A percentile compares a stretch with the other conserved stretches of the same genome.
Conservation (phyloP, 2,888 invertebrate genomes). For the Yponomeuta evonymella region DNA sequence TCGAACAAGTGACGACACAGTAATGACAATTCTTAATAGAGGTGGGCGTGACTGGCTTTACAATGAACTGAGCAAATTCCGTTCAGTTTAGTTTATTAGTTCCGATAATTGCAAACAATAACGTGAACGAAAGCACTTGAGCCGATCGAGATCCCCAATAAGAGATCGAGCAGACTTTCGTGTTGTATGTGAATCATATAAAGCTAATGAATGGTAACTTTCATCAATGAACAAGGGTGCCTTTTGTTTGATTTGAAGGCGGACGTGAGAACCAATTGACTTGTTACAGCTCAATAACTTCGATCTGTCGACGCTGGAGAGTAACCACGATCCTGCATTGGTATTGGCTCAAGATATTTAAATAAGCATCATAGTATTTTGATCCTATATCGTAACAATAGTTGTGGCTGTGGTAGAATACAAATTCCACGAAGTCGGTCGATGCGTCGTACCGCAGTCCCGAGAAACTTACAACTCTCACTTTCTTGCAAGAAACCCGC, state of each 20-base stretch:
- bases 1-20: slow-evolving; percentile 47
- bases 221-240: not conserved
- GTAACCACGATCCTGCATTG: not conserved
- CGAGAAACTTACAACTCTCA: slow-evolving; percentile 65
- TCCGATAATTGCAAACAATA: not conserved
- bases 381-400: not conserved
- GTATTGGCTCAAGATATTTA: not conserved
- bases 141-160: not conserved
- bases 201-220: slow-evolving; percentile 1
- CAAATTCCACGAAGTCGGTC: slow-evolving; percentile 40
- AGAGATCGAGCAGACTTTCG: not conserved
- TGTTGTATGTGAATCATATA: not conserved
- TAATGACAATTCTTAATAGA: slow-evolving; percentile 30
- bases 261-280: not conserved
- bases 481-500: slow-evolving; percentile 62
- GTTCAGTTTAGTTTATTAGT: not conserved
- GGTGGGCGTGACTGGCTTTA: slow-evolving; percentile 12
- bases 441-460: slow-evolving; percentile 43
- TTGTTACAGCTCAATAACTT: not conserved
- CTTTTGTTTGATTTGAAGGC: not conserved
- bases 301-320: not conserved
- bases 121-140: not conserved
- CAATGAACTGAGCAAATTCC: not conserved
- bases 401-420: slow-evolving; percentile 16
- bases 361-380: not conserved